phyloP scores from a whole-genome alignment of 2,888 invertebrate genomes.

The Caenorhabditis virilis region DNA sequence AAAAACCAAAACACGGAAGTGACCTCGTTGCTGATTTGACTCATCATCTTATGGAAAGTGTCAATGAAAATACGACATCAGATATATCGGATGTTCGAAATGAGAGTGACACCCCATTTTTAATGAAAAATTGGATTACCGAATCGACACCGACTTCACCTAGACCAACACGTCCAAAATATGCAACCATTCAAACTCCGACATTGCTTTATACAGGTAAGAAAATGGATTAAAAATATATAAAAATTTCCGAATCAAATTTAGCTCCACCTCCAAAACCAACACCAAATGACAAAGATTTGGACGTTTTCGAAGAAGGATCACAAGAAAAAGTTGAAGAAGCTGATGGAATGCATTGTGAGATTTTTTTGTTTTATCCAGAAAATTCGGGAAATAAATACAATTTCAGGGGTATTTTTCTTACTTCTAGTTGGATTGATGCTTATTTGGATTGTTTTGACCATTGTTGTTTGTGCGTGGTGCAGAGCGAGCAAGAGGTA shows the following conservation, averaged over 20 bases:
- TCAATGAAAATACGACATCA: not conserved
- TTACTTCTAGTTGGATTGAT: conserved; percentile 34
- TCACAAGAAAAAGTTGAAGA: conserved; percentile 17
- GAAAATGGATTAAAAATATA: too few species aligned
- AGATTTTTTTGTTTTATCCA: conserved; percentile 1
- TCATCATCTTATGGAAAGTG: conserved; percentile 6
- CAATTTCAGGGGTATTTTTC: conserved; percentile 51
- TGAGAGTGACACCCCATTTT: conserved; percentile 41
- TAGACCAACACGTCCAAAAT: conserved; percentile 6
- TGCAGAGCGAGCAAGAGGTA: conserved; percentile 37
- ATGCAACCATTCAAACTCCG: conserved; percentile 21
- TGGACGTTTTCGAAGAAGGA: conserved; percentile 9
- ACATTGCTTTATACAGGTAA: conserved; percentile 31
- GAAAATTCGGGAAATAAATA: not conserved
- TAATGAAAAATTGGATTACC: conserved; percentile 50
- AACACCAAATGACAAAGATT: conserved; percentile 14
- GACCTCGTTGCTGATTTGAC: not conserved
- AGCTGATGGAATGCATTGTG: conserved; percentile 10
- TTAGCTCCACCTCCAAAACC: conserved; percentile 37
- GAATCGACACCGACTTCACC: conserved; percentile 10
- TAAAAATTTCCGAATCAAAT: too few species aligned
- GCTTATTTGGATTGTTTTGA: conserved; percentile 51
- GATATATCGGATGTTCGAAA: not conserved
- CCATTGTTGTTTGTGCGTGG: conserved; percentile 42
- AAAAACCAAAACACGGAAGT: not conserved